Conservation (phyloP, 2,888 invertebrate species). For the Artemia sinica region DNA sequence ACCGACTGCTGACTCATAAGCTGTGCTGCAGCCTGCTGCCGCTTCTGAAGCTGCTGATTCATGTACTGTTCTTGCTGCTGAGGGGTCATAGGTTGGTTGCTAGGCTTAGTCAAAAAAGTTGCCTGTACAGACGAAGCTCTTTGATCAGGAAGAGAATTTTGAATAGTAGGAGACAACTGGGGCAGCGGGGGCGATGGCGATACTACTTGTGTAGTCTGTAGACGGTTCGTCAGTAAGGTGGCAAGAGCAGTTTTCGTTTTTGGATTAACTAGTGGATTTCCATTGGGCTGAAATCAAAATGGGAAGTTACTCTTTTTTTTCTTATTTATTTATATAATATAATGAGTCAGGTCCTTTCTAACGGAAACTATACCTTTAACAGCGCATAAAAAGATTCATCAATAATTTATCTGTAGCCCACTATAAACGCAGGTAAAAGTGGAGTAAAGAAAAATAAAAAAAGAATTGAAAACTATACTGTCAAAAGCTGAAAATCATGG, state of each 20-base stretch:
- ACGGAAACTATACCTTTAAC: no score
- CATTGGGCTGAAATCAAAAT: not conserved
- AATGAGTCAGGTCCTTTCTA: no score
- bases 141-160: conserved; percentile 17
- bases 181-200: conserved; percentile 8
- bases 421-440: no score
- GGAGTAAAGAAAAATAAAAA: no score
- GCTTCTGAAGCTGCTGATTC: conserved; percentile 26
- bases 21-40: conserved; percentile 30
- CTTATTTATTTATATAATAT: no score
- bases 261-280: conserved; percentile 45
- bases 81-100: conserved; percentile 25
- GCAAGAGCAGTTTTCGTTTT: conserved; percentile 89
- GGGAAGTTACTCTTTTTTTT: no score
- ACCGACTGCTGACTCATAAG: conserved; percentile 15
- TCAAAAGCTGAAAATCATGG: no score
- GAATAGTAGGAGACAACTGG: conserved; percentile 47
- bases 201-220: conserved; percentile 34
- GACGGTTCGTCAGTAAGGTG: conserved; percentile 71
- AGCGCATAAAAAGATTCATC: no score
- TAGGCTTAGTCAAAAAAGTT: not conserved
- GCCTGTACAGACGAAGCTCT: conserved; percentile 11
- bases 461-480: no score
- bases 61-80: conserved; percentile 30
- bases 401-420: no score